These are phyloP conservation scores for Plotosus lineatus DNA, from an alignment of 2,113 vertebrate species.

Conservation along the genomic window DNA sequence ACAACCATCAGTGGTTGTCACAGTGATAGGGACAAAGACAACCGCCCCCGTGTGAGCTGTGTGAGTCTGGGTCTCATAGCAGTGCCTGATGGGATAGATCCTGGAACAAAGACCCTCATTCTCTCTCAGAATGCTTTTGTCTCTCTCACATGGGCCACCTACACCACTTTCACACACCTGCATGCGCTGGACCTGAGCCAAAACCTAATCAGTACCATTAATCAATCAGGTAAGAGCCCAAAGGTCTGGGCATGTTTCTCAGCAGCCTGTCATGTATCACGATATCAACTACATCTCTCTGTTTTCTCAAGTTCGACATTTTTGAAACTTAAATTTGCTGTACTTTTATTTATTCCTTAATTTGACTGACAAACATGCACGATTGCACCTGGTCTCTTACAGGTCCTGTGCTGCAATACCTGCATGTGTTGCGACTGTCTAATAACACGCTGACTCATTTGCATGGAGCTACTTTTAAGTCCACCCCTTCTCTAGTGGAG, in stretches of 20 bases:
- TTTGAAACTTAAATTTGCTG: neutral
- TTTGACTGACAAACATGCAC: neutral
- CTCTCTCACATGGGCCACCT: conserved; percentile 64
- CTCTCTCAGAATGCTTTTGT: conserved; percentile 65
- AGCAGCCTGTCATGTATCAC: neutral
- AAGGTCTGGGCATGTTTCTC: neutral
- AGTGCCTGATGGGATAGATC: conserved; percentile 56
- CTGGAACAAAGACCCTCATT: conserved; percentile 60
- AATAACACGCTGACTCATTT: conserved; percentile 60
- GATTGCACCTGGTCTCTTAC: conserved; percentile 24
- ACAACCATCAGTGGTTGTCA: conserved; percentile 50
- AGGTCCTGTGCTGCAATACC: conserved; percentile 56
- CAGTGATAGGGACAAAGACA: conserved; percentile 59
- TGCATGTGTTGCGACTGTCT: conserved; percentile 65
- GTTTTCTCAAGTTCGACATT: neutral
- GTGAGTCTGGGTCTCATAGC: conserved; percentile 44
- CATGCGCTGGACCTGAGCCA: conserved; percentile 68
- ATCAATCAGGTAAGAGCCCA: conserved; percentile 24
- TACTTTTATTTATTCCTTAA: neutral
- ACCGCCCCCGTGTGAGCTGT: conserved; percentile 64
- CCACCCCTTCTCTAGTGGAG: conserved; percentile 60
- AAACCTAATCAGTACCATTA: conserved; percentile 62
- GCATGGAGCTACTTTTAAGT: conserved; percentile 52
- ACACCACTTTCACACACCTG: conserved; percentile 57
- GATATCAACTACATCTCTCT: neutral